Evolutionary conservation across 2,888 invertebrate species (phyloP).

Genomic region (Elmis aenea): DNA sequence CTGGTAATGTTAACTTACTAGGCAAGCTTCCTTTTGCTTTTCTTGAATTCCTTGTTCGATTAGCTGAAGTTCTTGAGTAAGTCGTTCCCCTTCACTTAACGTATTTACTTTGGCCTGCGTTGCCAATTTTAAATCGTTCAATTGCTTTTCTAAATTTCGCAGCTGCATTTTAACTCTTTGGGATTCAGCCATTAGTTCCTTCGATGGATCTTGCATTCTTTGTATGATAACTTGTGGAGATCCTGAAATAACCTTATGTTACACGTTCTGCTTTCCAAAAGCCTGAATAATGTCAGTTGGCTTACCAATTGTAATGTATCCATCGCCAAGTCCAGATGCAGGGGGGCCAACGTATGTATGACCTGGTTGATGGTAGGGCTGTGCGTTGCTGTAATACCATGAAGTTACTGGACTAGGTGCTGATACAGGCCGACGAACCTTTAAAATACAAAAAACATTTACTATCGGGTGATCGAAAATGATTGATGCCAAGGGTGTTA

Average conservation of each 20-base stretch:
- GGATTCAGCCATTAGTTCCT: constrained; percentile 52
- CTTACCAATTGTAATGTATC: constrained; percentile 48
- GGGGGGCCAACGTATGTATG: constrained; percentile 34
- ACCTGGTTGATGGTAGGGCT: constrained; percentile 36
- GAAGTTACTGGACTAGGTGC: constrained; percentile 46
- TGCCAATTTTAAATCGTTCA: constrained; percentile 56
- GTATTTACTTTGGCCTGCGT: constrained; percentile 52
- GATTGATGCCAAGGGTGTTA: no score
- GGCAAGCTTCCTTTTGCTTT: constrained; percentile 55
- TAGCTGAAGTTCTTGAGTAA: constrained; percentile 56
- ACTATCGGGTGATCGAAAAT: no score
- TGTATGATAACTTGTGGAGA: constrained; percentile 40
- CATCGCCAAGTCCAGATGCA: constrained; percentile 44
- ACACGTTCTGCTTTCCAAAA: no score
- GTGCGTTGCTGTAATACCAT: constrained; percentile 46
- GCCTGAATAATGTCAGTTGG: no score
- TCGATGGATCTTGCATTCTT: constrained; percentile 43
- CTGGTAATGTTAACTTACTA: constrained; percentile 36
- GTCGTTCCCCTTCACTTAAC: constrained; percentile 52
- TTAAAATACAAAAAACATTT: no score
- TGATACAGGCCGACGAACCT: constrained; percentile 48
- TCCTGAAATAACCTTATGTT: constrained; percentile 28
- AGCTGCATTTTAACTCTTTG: constrained; percentile 57
- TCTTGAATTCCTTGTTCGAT: constrained; percentile 60
- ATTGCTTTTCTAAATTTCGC: constrained; percentile 56